Percentiles rank a stretch among this genome's conserved stretches.
phyloP scores from a whole-genome alignment of 2,113 vertebrate species.

The Cynocephalus volans region DNA sequence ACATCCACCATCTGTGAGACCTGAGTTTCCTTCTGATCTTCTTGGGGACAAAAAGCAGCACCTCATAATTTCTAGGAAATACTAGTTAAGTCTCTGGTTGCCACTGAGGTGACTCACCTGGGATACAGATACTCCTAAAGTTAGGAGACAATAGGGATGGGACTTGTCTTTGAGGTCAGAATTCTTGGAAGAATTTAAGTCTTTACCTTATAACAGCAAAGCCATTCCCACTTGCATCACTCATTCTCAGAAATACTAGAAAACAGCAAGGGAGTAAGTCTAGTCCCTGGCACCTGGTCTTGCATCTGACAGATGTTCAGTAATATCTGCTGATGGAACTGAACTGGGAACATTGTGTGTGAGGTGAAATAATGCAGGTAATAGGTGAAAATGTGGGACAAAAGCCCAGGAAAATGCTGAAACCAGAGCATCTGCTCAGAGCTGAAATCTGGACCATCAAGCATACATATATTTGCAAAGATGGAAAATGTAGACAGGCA shows the following conservation, averaged over 20 bases:
- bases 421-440: neutral
- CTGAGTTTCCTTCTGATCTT: neutral
- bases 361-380: neutral
- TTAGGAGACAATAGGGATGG: neutral
- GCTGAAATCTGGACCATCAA: neutral
- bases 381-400: neutral
- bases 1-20: neutral
- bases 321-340: neutral
- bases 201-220: neutral
- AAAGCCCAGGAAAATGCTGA: neutral
- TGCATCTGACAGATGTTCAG: neutral
- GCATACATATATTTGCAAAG: neutral
- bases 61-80: neutral
- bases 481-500: neutral
- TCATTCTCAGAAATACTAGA: constrained; percentile 38
- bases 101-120: neutral
- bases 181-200: neutral
- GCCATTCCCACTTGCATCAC: neutral
- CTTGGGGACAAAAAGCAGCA: neutral
- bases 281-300: neutral
- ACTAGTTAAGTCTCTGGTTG: neutral
- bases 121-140: neutral
- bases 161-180: neutral
- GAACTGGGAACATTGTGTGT: neutral
- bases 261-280: neutral